Base-by-base conservation (phyloP, 2,888 invertebrate species). In the Cheilosia scutellata region DNA sequence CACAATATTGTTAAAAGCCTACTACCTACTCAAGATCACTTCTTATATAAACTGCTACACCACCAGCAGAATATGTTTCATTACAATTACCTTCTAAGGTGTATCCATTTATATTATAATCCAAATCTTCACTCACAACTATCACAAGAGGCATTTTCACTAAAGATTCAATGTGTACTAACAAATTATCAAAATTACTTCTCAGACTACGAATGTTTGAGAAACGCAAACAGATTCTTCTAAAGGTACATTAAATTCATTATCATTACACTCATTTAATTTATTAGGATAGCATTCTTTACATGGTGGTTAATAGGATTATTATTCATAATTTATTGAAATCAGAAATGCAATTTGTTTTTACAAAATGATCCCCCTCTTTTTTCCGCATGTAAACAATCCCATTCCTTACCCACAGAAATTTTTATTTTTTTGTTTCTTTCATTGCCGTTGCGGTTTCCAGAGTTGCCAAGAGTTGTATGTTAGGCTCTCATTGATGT, bases 31-130 rank as follows among this genome's bases (percentile, higher is more conserved):
- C 51, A 51, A 51, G 27, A 51, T 27, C 25, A 51, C 13, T 51
- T 20, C 27, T 51, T 51, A 27, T 11, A 51, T 51, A 51, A 25
- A 51, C 51, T 51, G 51, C 51, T 27, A 51, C 51, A 20, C 51
- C 51, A 27, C 27, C 51, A 20, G 51, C 51, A 27, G 27, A 51
- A 27, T 27, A 51, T 27, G 51, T 51, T 51, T 27, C 27, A 27
- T 51, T 51, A 51, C 51, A 51, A 51, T 51, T 51, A 9, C 40
- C 13, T 31, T 6, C 5, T 25, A 20, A 25, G 6, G 6, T 31
- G 31, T 31, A 6, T 5, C 6, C 5, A 6, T 6, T 6, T 6
- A 31, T 5, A 31, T 25, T 47, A 47, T 47, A 47, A 47, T 20
- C 9, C n/a, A n/a, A n/a, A n/a, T n/a, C n/a, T n/a, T n/a, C n/a